phyloP scores from a whole-genome alignment of 1,140 invertebrate genomes.

The Araneus ventricosus region DNA sequence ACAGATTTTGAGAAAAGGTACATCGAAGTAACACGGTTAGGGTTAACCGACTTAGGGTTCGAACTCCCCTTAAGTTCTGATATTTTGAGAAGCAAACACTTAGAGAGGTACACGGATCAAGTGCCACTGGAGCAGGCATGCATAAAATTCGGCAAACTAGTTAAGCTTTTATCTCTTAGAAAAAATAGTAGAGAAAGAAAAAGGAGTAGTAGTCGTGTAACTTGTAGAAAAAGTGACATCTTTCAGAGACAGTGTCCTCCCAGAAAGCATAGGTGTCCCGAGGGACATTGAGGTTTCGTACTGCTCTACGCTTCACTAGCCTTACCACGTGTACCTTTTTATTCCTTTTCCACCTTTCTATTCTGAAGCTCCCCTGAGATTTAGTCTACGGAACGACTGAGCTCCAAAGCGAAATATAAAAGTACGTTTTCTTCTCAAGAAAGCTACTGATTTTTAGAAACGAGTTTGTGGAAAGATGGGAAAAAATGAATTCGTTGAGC shows the following conservation, averaged over 20 bases:
- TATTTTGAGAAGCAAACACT: not conserved
- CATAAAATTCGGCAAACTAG: not conserved
- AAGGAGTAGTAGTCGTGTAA: not conserved
- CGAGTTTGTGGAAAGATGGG: not conserved
- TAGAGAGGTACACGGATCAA: not conserved
- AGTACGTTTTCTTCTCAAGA: not conserved
- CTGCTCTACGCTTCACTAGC: not conserved
- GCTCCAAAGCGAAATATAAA: not conserved
- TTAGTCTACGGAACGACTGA: not conserved
- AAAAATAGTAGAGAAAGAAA: not conserved
- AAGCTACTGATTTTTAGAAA: not conserved
- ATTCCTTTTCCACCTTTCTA: not conserved
- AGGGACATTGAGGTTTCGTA: not conserved
- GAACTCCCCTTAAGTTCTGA: too few species aligned
- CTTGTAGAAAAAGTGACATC: not conserved
- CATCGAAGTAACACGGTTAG: too few species aligned
- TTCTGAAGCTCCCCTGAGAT: not conserved
- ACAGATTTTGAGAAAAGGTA: too few species aligned
- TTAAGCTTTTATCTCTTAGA: not conserved
- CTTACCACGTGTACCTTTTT: not conserved
- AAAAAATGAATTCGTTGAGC: not conserved
- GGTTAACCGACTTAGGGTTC: too few species aligned
- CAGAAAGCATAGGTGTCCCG: not conserved
- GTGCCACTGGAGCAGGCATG: not conserved
- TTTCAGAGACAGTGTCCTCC: not conserved